A percentile compares a stretch with the other conserved stretches of the same genome.
These are phyloP conservation scores for Eupithecia tripunctaria DNA, from an alignment of 2,888 invertebrate species.

Conservation along the genomic window DNA sequence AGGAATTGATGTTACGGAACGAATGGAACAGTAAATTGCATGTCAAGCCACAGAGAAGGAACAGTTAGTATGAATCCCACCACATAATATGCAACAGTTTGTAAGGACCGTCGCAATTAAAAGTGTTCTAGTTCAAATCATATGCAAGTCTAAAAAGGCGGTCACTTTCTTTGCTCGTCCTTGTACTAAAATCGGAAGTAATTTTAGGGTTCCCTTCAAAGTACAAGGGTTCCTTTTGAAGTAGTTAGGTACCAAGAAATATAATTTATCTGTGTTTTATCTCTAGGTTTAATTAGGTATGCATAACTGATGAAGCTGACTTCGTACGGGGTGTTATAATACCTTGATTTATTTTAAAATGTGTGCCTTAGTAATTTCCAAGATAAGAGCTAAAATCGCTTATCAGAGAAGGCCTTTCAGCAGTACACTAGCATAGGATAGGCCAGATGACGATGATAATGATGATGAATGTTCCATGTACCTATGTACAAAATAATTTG, in stretches of 20 bases:
- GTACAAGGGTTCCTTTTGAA: not conserved
- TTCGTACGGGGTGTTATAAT: too few species aligned
- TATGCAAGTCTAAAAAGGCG: slow-evolving; percentile 12
- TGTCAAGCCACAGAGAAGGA: slow-evolving; percentile 46
- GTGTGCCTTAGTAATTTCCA: too few species aligned
- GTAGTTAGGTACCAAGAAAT: too few species aligned
- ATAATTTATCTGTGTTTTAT: not conserved
- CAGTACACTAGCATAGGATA: too few species aligned
- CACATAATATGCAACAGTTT: slow-evolving; percentile 3
- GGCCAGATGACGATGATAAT: too few species aligned
- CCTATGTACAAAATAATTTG: too few species aligned
- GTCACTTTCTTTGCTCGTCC: slow-evolving; percentile 10
- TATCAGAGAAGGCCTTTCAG: too few species aligned
- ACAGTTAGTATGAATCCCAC: slow-evolving; percentile 17
- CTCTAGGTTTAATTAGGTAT: too few species aligned
- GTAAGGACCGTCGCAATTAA: slow-evolving; percentile 10
- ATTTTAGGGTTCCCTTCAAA: slow-evolving; percentile 6
- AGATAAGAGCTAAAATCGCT: too few species aligned
- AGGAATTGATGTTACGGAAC: slow-evolving; percentile 76
- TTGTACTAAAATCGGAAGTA: slow-evolving; percentile 13
- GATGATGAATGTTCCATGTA: too few species aligned
- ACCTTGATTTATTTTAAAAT: too few species aligned
- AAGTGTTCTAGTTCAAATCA: slow-evolving; percentile 27
- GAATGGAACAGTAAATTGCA: slow-evolving; percentile 72
- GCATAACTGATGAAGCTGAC: too few species aligned